Base-by-base conservation (phyloP, 2,888 invertebrate genomes). In the Hoplodrina ambigua region DNA sequence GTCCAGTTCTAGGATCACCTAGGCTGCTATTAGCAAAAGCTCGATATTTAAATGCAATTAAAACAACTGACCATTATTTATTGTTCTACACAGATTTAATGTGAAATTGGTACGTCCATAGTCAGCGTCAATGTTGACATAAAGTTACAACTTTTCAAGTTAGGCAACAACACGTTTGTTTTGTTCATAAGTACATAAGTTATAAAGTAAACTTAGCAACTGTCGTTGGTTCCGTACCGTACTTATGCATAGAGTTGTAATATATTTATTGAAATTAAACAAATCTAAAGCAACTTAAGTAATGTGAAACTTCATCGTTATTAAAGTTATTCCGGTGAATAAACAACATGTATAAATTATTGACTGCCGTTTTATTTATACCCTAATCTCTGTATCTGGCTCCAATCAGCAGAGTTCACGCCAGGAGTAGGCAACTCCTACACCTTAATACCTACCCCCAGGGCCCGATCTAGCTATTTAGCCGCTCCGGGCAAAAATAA, bases 311-410 rank as follows among this genome's bases (percentile, higher is more conserved):
- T 80, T 88, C 92, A 90, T 92, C 93, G 92, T 90, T 86, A 92
- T 89, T 89, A 80, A 91, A 84, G 73, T 88, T 90, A 90, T 93
- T 94, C 88, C 93, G 94, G 89, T 93, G 93, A 94, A 92, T 94
- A 94, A 92, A 94, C 89, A 87, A 91, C 91, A 87, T 93, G 92
- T 93, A 91, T 92, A 94, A 93, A 93, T 85, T 82, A 85, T 78
- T 63, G 13, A n/a, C 10, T 69, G 84, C 72, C 70, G 83, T 89
- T 90, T 89, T 69, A 85, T 88, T 86, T 79, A 11, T 25, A 4
- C 54, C 55, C 19, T 17, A 15, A 6, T 17, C 17, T 4, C 17
- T 46, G 4, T 17, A 13, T 13, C 41, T 11, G 2, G 41, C 11
- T 11, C 41, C 13, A 7, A 33, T 5, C 33, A 33, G 3, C 33